Evolutionary conservation across 2,113 vertebrate genomes (phyloP), one percentile per base, ranked within the genome.

Genomic region (Hydropotes inermis): DNA sequence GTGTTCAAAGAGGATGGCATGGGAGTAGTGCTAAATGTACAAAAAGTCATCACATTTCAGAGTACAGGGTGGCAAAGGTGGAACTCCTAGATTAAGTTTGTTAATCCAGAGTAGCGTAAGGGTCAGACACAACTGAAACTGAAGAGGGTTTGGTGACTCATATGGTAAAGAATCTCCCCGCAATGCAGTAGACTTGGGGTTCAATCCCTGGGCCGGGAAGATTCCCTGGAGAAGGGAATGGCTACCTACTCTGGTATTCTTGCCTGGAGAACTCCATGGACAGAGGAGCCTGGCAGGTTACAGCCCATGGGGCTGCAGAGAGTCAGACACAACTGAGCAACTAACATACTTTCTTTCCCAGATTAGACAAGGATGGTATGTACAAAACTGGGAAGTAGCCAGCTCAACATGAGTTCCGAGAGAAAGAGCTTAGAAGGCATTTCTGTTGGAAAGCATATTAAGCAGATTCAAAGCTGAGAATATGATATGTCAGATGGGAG

Each of bases 401-500:
- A 87, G 50, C 16, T 50, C 60, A 58, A 52, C 36, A 17, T 43
- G 21, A 7, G 12, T 76, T 45, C 58, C 91, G 16, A 86, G 57
- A 95, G 87, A 83, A 91, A 91, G 52, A 70, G 28, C n/a, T n/a
- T 70, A 94, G 30, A 16, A 88, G 55, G 9, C 55, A 57, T 74
- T 91, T 95, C 86, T 91, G 13, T 57, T 60, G 45, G 85, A 85
- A 97, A 93, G 23, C 4, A 52, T 30, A 52, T 54, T n/a, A 84
- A 94, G 23, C n/a, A 82, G 39, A 91, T 70, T 95, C 64, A 79
- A 64, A 92, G 15, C 25, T 50, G 43, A 74, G 43, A 76, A 27
- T 74, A 25, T 74, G 9, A 5, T 33, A n/a, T 7, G 10, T 81
- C 33, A 83, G 52, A 14, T 2, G 11, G 23, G 23, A 89, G 15